phyloP scores from a whole-genome alignment of 92 coral and sea anemone genomes.

The Heliopora coerulea region DNA sequence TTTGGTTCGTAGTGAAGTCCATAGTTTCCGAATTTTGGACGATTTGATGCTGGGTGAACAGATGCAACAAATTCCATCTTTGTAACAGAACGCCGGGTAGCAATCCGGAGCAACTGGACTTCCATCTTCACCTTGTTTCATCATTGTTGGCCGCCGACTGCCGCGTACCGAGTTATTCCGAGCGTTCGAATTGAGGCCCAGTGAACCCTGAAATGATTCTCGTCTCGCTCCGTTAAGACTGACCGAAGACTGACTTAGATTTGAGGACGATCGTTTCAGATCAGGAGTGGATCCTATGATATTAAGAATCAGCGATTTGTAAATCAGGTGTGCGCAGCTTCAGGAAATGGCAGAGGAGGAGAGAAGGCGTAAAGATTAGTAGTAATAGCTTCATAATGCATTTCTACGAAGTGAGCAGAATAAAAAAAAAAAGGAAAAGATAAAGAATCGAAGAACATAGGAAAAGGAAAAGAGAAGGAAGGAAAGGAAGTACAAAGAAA shows the following conservation, averaged over 20 bases:
- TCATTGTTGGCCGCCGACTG: conserved; percentile 40
- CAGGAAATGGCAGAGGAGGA: neutral
- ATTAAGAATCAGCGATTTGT: neutral
- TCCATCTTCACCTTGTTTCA: conserved; percentile 38
- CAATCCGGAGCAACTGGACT: conserved; percentile 69
- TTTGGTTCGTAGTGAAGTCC: conserved; percentile 82
- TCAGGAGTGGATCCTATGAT: conserved; percentile 21
- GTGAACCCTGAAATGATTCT: conserved; percentile 11
- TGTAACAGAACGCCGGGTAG: conserved; percentile 88
- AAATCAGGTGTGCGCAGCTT: too few species aligned
- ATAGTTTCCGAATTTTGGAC: conserved; percentile 73
- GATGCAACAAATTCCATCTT: conserved; percentile 77
- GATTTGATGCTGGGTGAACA: conserved; percentile 62
- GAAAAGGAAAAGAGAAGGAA: too few species aligned
- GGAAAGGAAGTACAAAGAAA: too few species aligned
- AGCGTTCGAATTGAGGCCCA: neutral
- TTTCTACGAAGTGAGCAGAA: neutral
- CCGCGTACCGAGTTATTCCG: conserved; percentile 36
- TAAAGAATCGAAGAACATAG: too few species aligned
- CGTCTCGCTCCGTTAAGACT: conserved; percentile 23
- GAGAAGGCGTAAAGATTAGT: neutral
- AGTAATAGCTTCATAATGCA: neutral
- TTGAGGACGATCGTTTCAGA: conserved; percentile 5
- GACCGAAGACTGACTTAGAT: conserved; percentile 9
- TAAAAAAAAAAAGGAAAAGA: neutral